Evolutionary conservation across 1,140 invertebrate species (phyloP), one percentile per base, ranked within the genome.

Genomic region (Tyrophagus putrescentiae): DNA sequence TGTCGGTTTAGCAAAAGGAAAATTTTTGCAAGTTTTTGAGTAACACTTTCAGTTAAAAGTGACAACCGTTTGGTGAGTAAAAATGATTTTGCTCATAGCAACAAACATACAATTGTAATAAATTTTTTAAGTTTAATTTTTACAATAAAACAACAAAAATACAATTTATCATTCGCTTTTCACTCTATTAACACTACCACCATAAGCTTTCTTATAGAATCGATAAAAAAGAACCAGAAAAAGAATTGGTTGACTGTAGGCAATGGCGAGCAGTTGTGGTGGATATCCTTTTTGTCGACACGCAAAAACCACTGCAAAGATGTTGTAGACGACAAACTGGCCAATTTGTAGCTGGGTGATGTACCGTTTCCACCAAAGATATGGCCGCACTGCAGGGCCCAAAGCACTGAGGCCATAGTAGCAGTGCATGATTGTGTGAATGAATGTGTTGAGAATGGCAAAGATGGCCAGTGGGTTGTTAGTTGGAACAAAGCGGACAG

Each of bases 361-460:
- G 67, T 79, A 77, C 65, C 72, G 71, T 67, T 79, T 79, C 77
- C 77, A 79, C 76, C 77, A 79, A 4, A 79, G 76, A 69, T 82
- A 90, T 63, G 80, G 83, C 71, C 86, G 84, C 68, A 85, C 76
- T 33, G 76, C 76, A 0, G 87, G 87, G 56, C 87, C 87, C 70
- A 89, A 75, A n/a, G 87, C 85, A 6, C 86, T 80, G 60, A 90
- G 72, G 68, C 87, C 75, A 70, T 91, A 91, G 72, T 90, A 90
- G 2, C 78, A 76, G 72, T 91, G 90, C 87, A 90, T 90, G 23
- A 90, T 74, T 59, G 92, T 63, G 61, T 74, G 72, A 25, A 74
- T 67, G 7, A 67, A 66, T 59, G 70, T 67, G 64, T 74, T 74
- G 58, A 72, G 62, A 41, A 71, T 61, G 11, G 61, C 32, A 31